Conservation (phyloP, 2,113 vertebrate species). For the Acanthochromis polyacanthus region DNA sequence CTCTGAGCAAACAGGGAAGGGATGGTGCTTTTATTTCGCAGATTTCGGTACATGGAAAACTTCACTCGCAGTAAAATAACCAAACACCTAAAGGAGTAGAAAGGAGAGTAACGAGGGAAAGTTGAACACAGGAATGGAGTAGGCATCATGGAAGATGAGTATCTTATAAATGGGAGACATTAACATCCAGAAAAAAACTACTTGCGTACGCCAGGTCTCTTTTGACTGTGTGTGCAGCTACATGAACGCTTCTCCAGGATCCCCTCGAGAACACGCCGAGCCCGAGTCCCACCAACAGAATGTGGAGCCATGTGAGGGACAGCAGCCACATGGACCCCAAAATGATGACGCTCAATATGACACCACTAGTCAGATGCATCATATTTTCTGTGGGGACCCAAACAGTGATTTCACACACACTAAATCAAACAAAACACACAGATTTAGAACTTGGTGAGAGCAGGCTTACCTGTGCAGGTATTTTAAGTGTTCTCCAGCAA, state of each 20-base stretch:
- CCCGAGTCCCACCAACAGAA: slow-evolving; percentile 78
- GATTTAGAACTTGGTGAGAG: background rate
- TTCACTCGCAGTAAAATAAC: slow-evolving; percentile 85
- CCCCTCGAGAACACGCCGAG: slow-evolving; percentile 81
- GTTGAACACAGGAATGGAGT: background rate
- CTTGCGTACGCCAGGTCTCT: slow-evolving; percentile 89
- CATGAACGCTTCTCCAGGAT: slow-evolving; percentile 84
- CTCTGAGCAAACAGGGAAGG: slow-evolving; percentile 85
- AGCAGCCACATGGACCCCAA: slow-evolving; percentile 49
- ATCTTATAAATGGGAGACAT: background rate
- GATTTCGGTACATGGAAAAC: slow-evolving; percentile 76
- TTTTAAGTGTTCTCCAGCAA: background rate
- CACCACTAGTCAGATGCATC: slow-evolving; percentile 33
- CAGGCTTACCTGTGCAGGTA: slow-evolving; percentile 30
- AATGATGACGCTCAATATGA: slow-evolving; percentile 34
- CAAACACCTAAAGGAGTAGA: slow-evolving; percentile 80
- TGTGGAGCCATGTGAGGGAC: slow-evolving; percentile 45
- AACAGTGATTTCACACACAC: background rate
- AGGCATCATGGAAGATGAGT: background rate
- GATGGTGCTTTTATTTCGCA: slow-evolving; percentile 78
- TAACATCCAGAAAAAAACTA: slow-evolving; percentile 8
- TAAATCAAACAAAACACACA: background rate
- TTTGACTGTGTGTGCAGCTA: slow-evolving; percentile 83
- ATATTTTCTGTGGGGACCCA: slow-evolving; percentile 21
- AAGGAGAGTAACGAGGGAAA: background rate